Conservation (phyloP, 2,797 vertebrate species). For the Paratrypauchen microcephalus region DNA sequence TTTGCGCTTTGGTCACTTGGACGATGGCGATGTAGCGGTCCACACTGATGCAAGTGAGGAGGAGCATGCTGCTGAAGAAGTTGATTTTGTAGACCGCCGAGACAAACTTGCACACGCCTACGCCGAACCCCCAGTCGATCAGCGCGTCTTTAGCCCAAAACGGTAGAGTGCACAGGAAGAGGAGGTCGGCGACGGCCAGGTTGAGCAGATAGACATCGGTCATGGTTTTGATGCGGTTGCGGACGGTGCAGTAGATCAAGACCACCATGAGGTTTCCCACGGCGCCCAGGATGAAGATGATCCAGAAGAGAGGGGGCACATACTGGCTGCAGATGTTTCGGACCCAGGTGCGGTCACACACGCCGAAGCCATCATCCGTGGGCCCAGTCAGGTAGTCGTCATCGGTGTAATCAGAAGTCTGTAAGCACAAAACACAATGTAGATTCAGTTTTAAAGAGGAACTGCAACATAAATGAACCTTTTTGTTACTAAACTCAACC, state of each 20-base stretch:
- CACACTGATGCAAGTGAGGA: slow-evolving; percentile 89
- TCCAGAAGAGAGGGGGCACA: slow-evolving; percentile 82
- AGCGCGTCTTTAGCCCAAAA: slow-evolving; percentile 84
- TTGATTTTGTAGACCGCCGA: slow-evolving; percentile 87
- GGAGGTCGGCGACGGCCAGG: slow-evolving; percentile 86
- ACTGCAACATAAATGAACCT: too few relatives aligned
- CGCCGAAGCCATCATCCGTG: slow-evolving; percentile 7
- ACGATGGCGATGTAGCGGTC: slow-evolving; percentile 88
- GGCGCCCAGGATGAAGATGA: slow-evolving; percentile 81
- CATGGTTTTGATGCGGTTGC: slow-evolving; percentile 84
- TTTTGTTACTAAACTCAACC: too few relatives aligned
- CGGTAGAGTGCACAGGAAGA: slow-evolving; percentile 86
- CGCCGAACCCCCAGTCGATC: slow-evolving; percentile 78
- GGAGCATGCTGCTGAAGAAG: slow-evolving; percentile 87
- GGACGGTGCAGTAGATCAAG: slow-evolving; percentile 81
- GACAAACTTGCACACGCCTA: slow-evolving; percentile 79
- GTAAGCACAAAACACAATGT: slow-evolving; percentile 17
- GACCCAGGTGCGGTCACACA: slow-evolving; percentile 73
- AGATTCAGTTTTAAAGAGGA: neutral
- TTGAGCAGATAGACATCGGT: slow-evolving; percentile 87
- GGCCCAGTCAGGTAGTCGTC: neutral
- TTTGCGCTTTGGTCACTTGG: slow-evolving; percentile 79
- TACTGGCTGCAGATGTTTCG: slow-evolving; percentile 75
- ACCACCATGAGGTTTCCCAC: slow-evolving; percentile 85
- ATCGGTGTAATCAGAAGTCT: slow-evolving; percentile 27